Evolutionary conservation across 2,113 vertebrate species (phyloP).

Genomic region (Pholis gunnellus): DNA sequence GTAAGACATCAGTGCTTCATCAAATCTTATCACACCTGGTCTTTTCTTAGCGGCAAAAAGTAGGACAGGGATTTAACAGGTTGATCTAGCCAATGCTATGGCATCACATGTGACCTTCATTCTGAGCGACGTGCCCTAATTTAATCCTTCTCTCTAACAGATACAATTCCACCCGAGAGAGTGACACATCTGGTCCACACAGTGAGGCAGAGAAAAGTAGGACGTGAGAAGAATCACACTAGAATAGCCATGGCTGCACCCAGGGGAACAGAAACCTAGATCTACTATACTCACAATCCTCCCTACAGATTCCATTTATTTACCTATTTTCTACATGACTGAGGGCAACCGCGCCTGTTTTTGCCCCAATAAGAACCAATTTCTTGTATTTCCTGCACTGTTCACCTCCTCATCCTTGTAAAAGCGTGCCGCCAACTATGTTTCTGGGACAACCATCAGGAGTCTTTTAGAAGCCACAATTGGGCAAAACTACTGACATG

Average conservation of each 20-base stretch:
- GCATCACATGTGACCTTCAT: neutral
- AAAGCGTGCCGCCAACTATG: neutral
- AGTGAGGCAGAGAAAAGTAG: conserved; percentile 28
- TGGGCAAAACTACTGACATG: conserved; percentile 3
- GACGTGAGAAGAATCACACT: conserved; percentile 4
- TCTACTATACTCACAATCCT: conserved; percentile 18
- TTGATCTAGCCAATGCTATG: neutral
- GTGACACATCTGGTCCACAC: neutral
- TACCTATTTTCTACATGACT: conserved; percentile 36
- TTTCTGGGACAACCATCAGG: conserved; percentile 16
- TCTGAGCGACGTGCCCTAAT: neutral
- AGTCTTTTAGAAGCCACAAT: neutral
- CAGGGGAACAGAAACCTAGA: conserved; percentile 11
- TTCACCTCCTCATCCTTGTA: neutral
- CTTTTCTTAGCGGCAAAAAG: conserved; percentile 8
- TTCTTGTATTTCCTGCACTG: conserved; percentile 24
- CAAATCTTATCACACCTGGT: neutral
- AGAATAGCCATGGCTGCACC: conserved; percentile 3
- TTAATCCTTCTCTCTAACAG: neutral
- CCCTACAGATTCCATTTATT: conserved; percentile 31
- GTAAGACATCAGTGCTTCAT: neutral
- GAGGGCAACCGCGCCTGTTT: neutral
- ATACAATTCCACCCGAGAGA: neutral
- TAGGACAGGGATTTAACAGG: neutral
- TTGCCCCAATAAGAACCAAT: conserved; percentile 25